Evolutionary conservation across 2,888 invertebrate genomes (phyloP).

Genomic region (Cantharis rufa): DNA sequence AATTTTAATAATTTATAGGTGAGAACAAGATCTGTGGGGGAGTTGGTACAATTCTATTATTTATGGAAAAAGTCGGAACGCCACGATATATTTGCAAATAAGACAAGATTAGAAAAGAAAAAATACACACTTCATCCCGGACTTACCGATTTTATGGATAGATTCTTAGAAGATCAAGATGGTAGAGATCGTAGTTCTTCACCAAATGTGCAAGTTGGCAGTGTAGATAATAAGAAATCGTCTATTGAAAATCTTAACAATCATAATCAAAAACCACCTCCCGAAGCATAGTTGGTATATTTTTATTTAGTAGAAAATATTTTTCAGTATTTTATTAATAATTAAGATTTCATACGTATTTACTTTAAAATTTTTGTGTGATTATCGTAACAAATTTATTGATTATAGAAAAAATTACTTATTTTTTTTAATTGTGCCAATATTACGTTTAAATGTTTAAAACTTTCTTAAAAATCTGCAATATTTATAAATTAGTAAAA

Average conservation of each 20-base stretch:
- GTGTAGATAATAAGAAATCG: slow-evolving; percentile 35
- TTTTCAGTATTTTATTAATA: slow-evolving; percentile 4
- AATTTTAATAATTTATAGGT: slow-evolving; percentile 58
- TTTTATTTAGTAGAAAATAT: slow-evolving; percentile 3
- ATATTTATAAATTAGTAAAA: not conserved
- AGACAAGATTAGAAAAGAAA: slow-evolving; percentile 87
- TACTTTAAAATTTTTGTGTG: not conserved
- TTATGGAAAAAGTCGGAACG: slow-evolving; percentile 99
- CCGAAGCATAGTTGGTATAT: slow-evolving; percentile 37
- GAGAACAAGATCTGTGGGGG: slow-evolving; percentile 91
- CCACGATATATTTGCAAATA: slow-evolving; percentile 90
- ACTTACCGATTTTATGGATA: slow-evolving; percentile 92
- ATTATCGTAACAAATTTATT: not conserved
- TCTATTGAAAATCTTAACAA: slow-evolving; percentile 28
- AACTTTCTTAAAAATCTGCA: not conserved
- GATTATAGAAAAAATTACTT: not conserved
- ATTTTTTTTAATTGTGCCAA: not conserved
- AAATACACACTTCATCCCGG: slow-evolving; percentile 91
- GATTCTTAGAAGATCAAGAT: slow-evolving; percentile 87
- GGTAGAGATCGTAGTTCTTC: slow-evolving; percentile 72
- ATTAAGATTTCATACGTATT: not conserved
- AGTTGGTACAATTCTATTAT: slow-evolving; percentile 94
- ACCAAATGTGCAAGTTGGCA: slow-evolving; percentile 63
- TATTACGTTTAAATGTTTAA: not conserved
- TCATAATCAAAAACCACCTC: slow-evolving; percentile 35